phyloP scores from a whole-genome alignment of 2,797 vertebrate genomes.

The Hyperoplus lanceolatus region DNA sequence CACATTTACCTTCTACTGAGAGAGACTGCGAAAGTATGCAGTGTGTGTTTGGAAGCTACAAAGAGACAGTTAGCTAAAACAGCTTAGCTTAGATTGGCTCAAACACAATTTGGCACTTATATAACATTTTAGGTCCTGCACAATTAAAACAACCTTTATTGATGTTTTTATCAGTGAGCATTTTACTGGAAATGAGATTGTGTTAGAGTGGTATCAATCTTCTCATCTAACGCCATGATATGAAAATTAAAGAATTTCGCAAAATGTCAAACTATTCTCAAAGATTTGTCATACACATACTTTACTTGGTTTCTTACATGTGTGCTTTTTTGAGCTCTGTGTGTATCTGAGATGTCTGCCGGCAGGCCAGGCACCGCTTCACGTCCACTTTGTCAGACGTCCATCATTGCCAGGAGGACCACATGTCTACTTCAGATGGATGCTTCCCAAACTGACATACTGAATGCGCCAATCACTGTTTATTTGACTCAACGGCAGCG shows the following conservation, averaged over 20 bases:
- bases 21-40: not conserved
- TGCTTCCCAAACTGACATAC: constrained; percentile 12
- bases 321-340: constrained; percentile 10
- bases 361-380: constrained; percentile 32
- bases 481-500: not conserved
- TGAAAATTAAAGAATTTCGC: not conserved
- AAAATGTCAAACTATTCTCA: not conserved
- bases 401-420: constrained; percentile 25
- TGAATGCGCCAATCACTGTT: constrained; percentile 10
- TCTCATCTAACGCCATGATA: not conserved
- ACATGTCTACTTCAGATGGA: not conserved
- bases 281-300: not conserved
- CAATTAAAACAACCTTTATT: not conserved
- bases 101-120: too few relatives aligned
- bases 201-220: not conserved
- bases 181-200: not conserved
- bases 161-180: not conserved
- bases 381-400: constrained; percentile 49
- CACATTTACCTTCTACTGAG: not conserved
- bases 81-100: not conserved
- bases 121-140: not conserved
- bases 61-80: not conserved
- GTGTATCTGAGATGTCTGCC: constrained; percentile 10
- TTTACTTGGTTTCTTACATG: not conserved
- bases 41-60: not conserved